phyloP scores from a whole-genome alignment of 1,140 invertebrate genomes.

The Venturia canescens region DNA sequence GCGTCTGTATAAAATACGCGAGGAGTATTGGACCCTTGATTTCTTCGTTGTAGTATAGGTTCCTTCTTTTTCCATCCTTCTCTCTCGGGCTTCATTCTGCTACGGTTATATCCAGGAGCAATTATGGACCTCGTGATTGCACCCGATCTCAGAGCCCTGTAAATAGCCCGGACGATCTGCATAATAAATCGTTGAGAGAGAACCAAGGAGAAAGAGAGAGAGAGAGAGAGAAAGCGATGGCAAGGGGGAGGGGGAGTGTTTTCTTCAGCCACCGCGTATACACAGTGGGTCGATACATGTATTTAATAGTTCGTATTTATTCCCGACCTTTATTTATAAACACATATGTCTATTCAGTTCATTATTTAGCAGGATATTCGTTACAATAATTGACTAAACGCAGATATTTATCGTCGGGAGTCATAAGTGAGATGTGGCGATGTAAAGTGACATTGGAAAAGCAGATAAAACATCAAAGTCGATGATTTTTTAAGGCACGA shows the following conservation, averaged over 20 bases:
- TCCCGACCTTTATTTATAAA: slow-evolving; percentile 7
- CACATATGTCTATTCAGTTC: background rate
- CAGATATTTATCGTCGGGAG: background rate
- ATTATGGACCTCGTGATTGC: slow-evolving; percentile 55
- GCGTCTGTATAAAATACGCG: background rate
- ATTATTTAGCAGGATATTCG: background rate
- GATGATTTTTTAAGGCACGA: too few relatives aligned
- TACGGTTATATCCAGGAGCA: slow-evolving; percentile 49
- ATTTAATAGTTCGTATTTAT: slow-evolving; percentile 42
- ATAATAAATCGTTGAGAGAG: slow-evolving; percentile 57
- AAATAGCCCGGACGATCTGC: slow-evolving; percentile 57
- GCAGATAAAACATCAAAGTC: too few relatives aligned
- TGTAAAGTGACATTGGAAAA: too few relatives aligned
- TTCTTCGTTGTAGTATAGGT: slow-evolving; percentile 13
- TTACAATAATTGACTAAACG: slow-evolving; percentile 4
- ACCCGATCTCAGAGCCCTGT: slow-evolving; percentile 42
- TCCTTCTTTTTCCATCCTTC: background rate
- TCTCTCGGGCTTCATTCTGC: slow-evolving; percentile 25
- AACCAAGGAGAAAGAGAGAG: background rate
- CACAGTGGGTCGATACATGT: slow-evolving; percentile 23
- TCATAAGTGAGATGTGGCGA: background rate
- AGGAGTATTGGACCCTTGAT: slow-evolving; percentile 20
- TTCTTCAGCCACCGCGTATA: slow-evolving; percentile 38
- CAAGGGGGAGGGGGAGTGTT: background rate
- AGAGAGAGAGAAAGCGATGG: slow-evolving; percentile 5